phyloP scores from a whole-genome alignment of 2,797 vertebrate genomes.

The Eleutherodactylus coqui region DNA sequence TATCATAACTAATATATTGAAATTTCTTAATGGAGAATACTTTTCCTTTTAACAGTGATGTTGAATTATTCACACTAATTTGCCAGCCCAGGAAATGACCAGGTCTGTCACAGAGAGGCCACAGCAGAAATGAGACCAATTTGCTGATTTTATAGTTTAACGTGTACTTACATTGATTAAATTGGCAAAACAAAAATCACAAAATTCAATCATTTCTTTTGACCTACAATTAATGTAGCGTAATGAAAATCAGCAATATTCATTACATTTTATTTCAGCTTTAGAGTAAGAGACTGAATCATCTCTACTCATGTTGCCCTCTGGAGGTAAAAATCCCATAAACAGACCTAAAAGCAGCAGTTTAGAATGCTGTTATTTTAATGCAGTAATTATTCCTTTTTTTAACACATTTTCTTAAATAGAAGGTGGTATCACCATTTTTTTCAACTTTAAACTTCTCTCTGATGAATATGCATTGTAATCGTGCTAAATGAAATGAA shows the following conservation, averaged over 20 bases:
- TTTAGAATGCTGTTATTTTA: neutral
- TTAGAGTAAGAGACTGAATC: constrained; percentile 8
- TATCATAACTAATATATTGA: neutral
- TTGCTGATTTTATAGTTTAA: neutral
- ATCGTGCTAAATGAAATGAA: neutral
- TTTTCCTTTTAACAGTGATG: neutral
- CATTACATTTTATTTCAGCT: neutral
- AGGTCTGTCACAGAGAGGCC: neutral
- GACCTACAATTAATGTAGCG: neutral
- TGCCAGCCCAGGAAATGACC: neutral
- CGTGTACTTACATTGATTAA: neutral
- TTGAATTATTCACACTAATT: neutral
- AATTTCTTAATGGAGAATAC: neutral
- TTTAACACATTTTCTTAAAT: neutral
- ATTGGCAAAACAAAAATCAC: constrained; percentile 7
- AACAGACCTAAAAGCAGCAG: neutral
- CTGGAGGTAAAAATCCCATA: constrained; percentile 11
- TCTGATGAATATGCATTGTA: neutral
- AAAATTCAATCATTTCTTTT: neutral
- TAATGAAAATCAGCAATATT: constrained; percentile 5
- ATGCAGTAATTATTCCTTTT: neutral
- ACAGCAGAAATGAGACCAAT: neutral
- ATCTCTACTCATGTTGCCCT: neutral
- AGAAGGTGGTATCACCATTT: neutral
- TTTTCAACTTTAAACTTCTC: neutral